A percentile compares a stretch with the other conserved stretches of the same genome.
Conservation (phyloP, 2,113 vertebrate genomes). For the Mesembrinibis cayennensis region DNA sequence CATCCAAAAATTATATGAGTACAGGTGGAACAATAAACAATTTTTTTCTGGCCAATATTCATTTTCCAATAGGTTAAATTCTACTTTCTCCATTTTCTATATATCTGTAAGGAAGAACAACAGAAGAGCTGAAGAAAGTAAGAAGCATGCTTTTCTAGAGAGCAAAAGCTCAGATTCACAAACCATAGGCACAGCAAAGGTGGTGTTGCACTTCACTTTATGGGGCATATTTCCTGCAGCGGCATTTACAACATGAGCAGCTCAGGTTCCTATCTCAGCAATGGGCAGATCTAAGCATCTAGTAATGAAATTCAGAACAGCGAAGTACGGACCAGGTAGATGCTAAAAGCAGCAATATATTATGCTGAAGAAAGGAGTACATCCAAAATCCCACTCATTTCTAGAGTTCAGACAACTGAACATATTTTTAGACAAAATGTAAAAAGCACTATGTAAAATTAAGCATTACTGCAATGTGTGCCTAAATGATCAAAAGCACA, state of each 20-base stretch:
- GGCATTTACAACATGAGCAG: not conserved
- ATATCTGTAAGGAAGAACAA: not conserved
- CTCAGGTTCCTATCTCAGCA: not conserved
- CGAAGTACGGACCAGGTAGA: not conserved
- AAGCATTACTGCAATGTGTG: not conserved
- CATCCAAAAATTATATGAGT: not conserved
- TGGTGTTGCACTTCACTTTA: not conserved
- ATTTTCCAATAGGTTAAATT: not conserved
- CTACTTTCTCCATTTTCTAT: not conserved
- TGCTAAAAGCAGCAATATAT: not conserved
- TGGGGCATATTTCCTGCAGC: accelerated
- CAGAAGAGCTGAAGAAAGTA: not conserved
- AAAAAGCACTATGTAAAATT: not conserved
- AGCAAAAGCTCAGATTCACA: not conserved
- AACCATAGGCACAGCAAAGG: not conserved
- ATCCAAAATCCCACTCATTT: not conserved
- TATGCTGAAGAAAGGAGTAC: not conserved
- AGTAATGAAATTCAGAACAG: not conserved
- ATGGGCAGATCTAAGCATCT: not conserved
- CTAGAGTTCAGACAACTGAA: not conserved
- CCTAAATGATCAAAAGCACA: not conserved
- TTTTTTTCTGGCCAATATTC: not conserved
- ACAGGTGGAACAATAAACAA: not conserved
- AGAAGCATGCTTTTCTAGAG: not conserved
- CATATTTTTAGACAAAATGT: not conserved